A percentile compares a stretch with the other conserved stretches of the same genome.
Conservation (phyloP, 2,113 vertebrate species). For the Chaetura pelagica region DNA sequence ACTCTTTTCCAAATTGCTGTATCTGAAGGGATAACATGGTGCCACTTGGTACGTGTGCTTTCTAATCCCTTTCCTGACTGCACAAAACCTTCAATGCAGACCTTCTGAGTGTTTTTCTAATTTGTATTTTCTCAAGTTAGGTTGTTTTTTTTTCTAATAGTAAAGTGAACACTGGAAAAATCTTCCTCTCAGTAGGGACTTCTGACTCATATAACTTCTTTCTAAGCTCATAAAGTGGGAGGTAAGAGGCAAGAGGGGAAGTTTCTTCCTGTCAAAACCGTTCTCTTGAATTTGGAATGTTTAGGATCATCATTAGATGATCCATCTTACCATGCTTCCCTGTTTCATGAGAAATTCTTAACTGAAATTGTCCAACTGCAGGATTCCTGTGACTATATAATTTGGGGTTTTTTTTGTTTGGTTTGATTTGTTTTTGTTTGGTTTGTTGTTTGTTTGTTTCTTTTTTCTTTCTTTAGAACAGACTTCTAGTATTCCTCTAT, state of each 20-base stretch:
- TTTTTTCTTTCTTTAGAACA: not conserved
- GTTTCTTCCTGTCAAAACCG: not conserved
- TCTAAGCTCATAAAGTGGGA: not conserved
- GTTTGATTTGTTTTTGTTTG: too few relatives aligned
- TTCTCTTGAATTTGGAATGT: not conserved
- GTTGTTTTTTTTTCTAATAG: not conserved
- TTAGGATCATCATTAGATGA: not conserved
- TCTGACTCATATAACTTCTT: not conserved
- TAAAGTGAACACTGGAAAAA: not conserved
- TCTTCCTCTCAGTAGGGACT: not conserved
- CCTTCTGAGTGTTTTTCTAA: not conserved
- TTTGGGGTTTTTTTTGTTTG: too few relatives aligned
- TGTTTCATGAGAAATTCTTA: not conserved
- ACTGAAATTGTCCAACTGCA: not conserved
- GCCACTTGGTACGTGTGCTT: not conserved
- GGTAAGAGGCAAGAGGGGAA: not conserved
- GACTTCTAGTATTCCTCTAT: not conserved
- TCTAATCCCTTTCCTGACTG: not conserved
- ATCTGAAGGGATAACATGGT: fast-evolving
- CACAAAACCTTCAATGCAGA: not conserved
- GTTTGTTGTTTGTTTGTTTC: too few relatives aligned
- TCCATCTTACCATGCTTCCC: not conserved
- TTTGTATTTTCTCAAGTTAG: not conserved
- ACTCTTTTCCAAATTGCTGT: not conserved
- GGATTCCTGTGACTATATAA: not conserved